Evolutionary conservation across 2,888 invertebrate species (phyloP).

Genomic region (Altica lythri): DNA sequence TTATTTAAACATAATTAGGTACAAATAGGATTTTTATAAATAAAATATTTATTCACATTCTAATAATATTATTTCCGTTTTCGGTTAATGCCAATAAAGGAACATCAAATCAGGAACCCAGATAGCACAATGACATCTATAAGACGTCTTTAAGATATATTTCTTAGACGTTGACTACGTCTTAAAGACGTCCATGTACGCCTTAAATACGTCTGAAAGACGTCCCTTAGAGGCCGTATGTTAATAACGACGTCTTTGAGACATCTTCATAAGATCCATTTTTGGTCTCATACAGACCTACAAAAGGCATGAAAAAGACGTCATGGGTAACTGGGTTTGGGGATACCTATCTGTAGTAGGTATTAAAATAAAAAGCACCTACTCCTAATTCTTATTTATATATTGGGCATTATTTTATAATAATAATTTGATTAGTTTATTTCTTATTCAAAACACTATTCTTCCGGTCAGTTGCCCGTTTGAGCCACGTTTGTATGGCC

Average conservation of each 20-base stretch:
- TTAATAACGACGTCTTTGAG: constrained; percentile 9
- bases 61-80: too few species aligned
- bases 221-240: too few species aligned
- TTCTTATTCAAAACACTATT: not conserved
- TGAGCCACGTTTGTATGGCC: constrained; percentile 8
- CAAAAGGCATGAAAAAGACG: constrained; percentile 4
- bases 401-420: not conserved
- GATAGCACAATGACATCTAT: constrained; percentile 7
- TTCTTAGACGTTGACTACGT: constrained; percentile 6
- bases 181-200: constrained; percentile 11
- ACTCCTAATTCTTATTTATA: too few species aligned
- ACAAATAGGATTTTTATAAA: too few species aligned
- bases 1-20: too few species aligned
- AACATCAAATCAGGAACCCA: too few species aligned
- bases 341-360: not conserved
- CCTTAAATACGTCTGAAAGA: constrained; percentile 11
- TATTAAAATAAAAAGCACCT: not conserved
- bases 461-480: constrained; percentile 3
- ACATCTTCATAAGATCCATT: constrained; percentile 5
- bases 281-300: too few species aligned
- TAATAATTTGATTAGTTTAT: constrained; percentile 6
- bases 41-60: too few species aligned
- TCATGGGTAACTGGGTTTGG: too few species aligned
- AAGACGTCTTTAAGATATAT: constrained; percentile 9
- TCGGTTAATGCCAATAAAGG: too few species aligned